Evolutionary conservation across 2,888 invertebrate genomes (phyloP).

Genomic region (Drosophila flavopinicola): DNA sequence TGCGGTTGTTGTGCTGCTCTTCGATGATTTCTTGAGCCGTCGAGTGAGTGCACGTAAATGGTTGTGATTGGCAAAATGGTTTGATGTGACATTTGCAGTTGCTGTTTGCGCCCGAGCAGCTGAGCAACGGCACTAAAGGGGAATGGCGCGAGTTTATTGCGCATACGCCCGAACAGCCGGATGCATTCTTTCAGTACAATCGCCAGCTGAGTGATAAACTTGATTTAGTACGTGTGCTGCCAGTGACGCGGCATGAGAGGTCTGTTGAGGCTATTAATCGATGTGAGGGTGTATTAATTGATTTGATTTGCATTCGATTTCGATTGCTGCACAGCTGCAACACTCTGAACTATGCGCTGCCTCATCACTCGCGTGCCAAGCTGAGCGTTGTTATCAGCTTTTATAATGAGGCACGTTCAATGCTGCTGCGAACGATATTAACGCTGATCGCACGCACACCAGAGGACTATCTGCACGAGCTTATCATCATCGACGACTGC

Average conservation of each 20-base stretch:
- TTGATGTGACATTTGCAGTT: not conserved
- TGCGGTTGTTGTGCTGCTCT: slow-evolving; percentile 10
- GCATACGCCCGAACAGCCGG: slow-evolving; percentile 28
- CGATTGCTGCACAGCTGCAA: slow-evolving; percentile 63
- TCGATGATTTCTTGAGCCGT: not conserved
- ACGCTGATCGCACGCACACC: slow-evolving; percentile 77
- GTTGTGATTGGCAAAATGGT: not conserved
- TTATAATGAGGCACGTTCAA: slow-evolving; percentile 80
- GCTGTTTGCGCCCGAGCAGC: not conserved
- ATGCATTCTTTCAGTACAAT: slow-evolving; percentile 57
- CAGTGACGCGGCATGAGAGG: slow-evolving; percentile 77
- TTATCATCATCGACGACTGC: slow-evolving; percentile 81
- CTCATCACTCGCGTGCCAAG: slow-evolving; percentile 36
- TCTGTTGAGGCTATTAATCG: slow-evolving; percentile 31
- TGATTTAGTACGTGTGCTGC: slow-evolving; percentile 68
- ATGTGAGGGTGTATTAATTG: not conserved
- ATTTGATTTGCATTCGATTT: not conserved
- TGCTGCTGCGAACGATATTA: slow-evolving; percentile 76
- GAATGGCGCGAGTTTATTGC: slow-evolving; percentile 49
- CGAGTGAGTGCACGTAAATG: slow-evolving; percentile 25
- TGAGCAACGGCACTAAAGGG: not conserved
- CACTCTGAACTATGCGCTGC: slow-evolving; percentile 47
- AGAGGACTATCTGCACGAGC: slow-evolving; percentile 71
- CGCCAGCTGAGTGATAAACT: slow-evolving; percentile 69
- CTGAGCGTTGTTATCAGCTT: slow-evolving; percentile 81